A percentile compares a stretch with the other conserved stretches of the same genome.
Conservation (phyloP, 2,888 invertebrate genomes). For the Bellardia bayeri region DNA sequence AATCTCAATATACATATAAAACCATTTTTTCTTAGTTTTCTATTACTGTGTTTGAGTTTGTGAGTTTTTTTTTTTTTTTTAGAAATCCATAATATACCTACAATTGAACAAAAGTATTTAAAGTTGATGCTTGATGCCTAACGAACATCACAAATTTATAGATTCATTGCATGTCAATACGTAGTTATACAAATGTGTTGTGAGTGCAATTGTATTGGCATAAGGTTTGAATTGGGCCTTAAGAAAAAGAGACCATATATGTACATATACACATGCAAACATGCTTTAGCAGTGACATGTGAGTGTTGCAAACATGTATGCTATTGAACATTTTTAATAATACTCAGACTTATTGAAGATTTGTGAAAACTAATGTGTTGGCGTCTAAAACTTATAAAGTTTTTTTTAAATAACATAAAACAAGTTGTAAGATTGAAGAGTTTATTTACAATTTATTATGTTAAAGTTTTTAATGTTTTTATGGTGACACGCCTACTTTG, state of each 20-base stretch:
- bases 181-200: neutral
- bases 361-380: no score
- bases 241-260: neutral
- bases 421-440: no score
- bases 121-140: slow-evolving; percentile 13
- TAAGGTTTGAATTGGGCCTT: neutral
- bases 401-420: no score
- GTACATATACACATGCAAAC: neutral
- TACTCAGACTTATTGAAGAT: no score
- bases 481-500: no score
- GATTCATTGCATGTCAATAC: slow-evolving; percentile 36
- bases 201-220: slow-evolving; percentile 22
- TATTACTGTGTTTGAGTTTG: neutral
- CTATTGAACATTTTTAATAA: no score
- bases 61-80: neutral
- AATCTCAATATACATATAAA: slow-evolving; percentile 22
- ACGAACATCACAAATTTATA: slow-evolving; percentile 33
- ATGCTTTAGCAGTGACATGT: no score
- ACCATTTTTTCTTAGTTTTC: neutral
- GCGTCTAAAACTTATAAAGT: no score
- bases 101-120: slow-evolving; percentile 20
- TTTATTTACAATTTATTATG: no score
- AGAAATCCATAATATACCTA: neutral
- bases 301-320: no score
- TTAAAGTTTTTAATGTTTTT: no score